These are phyloP conservation scores for Collichthys lucidus DNA, from an alignment of 2,113 vertebrate species.

Conservation along the genomic window DNA sequence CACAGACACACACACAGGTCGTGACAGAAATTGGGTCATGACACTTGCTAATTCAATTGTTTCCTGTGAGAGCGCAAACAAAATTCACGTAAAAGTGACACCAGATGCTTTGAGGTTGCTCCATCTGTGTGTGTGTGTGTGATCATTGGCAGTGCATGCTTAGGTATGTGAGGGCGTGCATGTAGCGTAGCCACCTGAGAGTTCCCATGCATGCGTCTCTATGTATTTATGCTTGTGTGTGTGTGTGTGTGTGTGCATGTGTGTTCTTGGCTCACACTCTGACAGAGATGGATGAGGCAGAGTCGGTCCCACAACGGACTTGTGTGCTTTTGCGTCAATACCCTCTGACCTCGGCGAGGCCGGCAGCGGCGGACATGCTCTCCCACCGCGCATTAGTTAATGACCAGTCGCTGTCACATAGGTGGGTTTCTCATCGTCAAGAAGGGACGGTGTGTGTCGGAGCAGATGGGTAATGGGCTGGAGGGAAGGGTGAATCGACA, in stretches of 20 bases:
- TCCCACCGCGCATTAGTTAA: constrained; percentile 72
- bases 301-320: constrained; percentile 35
- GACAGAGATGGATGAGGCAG: constrained; percentile 74
- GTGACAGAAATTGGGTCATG: constrained; percentile 21
- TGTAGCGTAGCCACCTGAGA: neutral
- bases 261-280: constrained; percentile 46
- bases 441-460: constrained; percentile 5
- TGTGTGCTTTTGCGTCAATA: constrained; percentile 60
- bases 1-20: neutral
- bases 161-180: neutral
- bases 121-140: constrained; percentile 21
- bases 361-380: constrained; percentile 48
- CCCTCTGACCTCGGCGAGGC: constrained; percentile 58
- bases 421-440: constrained; percentile 30
- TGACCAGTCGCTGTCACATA: constrained; percentile 59
- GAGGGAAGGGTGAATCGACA: constrained; percentile 54
- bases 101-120: constrained; percentile 39
- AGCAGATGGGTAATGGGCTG: constrained; percentile 60
- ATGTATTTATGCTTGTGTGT: neutral
- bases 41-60: constrained; percentile 29
- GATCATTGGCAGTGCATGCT: neutral
- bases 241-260: constrained; percentile 10
- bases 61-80: constrained; percentile 18
- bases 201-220: neutral
- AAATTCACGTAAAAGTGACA: constrained; percentile 47